Evolutionary conservation across 2,113 vertebrate genomes (phyloP).

Genomic region (Brachionichthys hirsutus): DNA sequence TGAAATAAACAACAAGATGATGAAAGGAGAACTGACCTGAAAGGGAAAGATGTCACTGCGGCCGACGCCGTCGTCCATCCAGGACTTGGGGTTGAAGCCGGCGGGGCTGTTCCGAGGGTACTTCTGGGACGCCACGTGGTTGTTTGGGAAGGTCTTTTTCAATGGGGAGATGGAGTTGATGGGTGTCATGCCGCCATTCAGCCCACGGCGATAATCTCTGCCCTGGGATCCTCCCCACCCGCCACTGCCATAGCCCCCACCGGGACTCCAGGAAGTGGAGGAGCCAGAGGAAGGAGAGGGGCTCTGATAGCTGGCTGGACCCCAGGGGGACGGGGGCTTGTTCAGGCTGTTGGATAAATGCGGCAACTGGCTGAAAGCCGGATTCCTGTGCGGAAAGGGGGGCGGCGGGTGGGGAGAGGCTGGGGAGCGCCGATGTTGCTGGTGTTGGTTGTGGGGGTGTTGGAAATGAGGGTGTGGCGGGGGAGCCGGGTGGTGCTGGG

Average conservation of each 20-base stretch:
- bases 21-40: constrained; percentile 83
- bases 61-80: constrained; percentile 96
- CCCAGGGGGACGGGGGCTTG: constrained; percentile 98
- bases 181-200: constrained; percentile 94
- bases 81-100: constrained; percentile 96
- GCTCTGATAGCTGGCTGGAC: constrained; percentile 92
- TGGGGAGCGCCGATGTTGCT: constrained; percentile 96
- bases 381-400: constrained; percentile 94
- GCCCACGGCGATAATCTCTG: constrained; percentile 92
- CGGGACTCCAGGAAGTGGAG: constrained; percentile 96
- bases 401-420: constrained; percentile 95
- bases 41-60: constrained; percentile 97
- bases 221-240: constrained; percentile 97
- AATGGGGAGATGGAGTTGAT: constrained; percentile 98
- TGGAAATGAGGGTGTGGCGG: constrained; percentile 97
- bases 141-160: constrained; percentile 99
- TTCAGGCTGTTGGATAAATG: constrained; percentile 97
- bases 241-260: constrained; percentile 89
- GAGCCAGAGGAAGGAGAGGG: constrained; percentile 92
- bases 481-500: constrained; percentile 93
- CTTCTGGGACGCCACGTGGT: constrained; percentile 96
- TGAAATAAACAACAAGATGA: not conserved
- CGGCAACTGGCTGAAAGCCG: constrained; percentile 95
- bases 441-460: constrained; percentile 96
- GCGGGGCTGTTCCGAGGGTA: constrained; percentile 90